Base-by-base conservation (phyloP, 2,113 vertebrate genomes). In the Gopherus evgoodei region DNA sequence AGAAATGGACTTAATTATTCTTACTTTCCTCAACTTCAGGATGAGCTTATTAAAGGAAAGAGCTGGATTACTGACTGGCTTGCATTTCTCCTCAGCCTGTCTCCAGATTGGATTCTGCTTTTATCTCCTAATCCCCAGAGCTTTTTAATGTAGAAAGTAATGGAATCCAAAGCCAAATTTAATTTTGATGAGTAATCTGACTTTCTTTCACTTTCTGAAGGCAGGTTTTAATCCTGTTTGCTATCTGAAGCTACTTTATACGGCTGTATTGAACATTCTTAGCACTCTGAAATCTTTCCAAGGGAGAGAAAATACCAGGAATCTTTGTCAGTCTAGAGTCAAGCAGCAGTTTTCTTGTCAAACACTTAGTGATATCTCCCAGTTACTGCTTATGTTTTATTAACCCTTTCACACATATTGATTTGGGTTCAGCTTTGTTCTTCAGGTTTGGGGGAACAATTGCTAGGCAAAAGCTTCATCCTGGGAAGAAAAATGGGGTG, bases 41-140 rank as follows among this genome's bases (percentile, higher is more conserved):
- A 92, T 38, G 42, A 94, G 88, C 91, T 93, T 94, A 84, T 89
- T 90, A 87, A 86, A 57, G 88, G 65, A 89, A 84, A 93, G 83
- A 91, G 85, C 84, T 27, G 90, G 96, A 89, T 97, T 95, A 88
- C 84, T 5, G 78, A 16, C 91, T 42, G 81, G 38, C 95, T 97
- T 89, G 83, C 87, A 81, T 93, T 93, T 96, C 96, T 90, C 47
- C 82, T 85, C 94, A 94, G 95, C 89, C 54, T 87, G 96, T 92
- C 92, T 95, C 86, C 81, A 84, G 83, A 90, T 85, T 91, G 95
- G 95, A 96, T 95, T 97, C 95, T 49, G 49, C 85, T 89, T 96
- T 96, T 94, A 96, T 94, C 96, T 97, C 97, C 72, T 95, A 97
- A 97, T 96, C 92, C 90, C 94, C 86, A 3, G 90, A 93, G 96